Evolutionary conservation across 2,113 vertebrate species (phyloP).

Genomic region (Pseudonaja textilis): DNA sequence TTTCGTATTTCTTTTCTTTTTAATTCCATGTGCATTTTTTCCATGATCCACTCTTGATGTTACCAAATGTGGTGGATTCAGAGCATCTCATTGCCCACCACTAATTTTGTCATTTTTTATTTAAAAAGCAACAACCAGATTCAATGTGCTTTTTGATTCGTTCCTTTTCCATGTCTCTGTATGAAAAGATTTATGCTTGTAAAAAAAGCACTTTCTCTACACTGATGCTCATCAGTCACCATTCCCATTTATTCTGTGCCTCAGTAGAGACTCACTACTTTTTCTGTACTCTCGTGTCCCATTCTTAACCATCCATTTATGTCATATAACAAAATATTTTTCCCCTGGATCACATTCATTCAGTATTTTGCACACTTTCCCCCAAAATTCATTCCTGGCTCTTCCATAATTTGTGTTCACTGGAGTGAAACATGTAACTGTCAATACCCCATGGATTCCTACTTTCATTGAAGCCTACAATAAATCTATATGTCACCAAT

Average conservation of each 20-base stretch:
- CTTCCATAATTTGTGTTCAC: not conserved
- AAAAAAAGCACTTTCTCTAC: not conserved
- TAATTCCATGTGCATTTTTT: not conserved
- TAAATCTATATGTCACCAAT: not conserved
- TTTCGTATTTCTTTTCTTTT: not conserved
- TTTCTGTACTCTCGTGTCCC: not conserved
- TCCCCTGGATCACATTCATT: not conserved
- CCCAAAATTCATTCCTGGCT: not conserved
- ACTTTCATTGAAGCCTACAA: not conserved
- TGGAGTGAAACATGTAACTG: not conserved
- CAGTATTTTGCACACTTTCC: not conserved
- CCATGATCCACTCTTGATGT: not conserved
- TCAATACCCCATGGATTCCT: not conserved
- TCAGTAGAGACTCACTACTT: not conserved
- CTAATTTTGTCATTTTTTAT: not conserved
- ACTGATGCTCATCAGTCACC: not conserved
- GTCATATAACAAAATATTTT: not conserved
- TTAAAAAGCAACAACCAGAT: not conserved
- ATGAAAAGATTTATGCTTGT: not conserved
- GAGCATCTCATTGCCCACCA: not conserved
- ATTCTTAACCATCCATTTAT: not conserved
- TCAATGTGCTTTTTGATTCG: not conserved
- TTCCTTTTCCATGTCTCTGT: not conserved
- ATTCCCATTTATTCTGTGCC: not conserved
- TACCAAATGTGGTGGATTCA: not conserved